phyloP scores from a whole-genome alignment of 2,113 vertebrate species.

The Neolamprologus modestus region DNA sequence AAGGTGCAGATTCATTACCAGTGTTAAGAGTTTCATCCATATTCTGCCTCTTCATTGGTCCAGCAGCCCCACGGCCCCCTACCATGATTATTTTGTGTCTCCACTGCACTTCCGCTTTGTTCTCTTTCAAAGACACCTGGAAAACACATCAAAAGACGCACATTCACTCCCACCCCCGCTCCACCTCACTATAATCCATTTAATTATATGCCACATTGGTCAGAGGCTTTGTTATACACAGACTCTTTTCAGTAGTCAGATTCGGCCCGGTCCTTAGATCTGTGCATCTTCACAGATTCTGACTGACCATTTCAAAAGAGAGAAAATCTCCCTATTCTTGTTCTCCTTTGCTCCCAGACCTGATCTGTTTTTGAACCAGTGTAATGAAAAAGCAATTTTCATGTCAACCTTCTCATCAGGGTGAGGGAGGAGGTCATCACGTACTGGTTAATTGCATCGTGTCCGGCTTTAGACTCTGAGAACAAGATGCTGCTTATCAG shows the following conservation, averaged over 20 bases:
- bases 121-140: slow-evolving; percentile 51
- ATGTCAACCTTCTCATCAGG: slow-evolving; percentile 30
- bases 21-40: background rate
- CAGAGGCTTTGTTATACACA: slow-evolving; percentile 49
- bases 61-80: background rate
- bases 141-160: slow-evolving; percentile 54
- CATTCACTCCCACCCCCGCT: slow-evolving; percentile 19
- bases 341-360: background rate
- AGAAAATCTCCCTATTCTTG: slow-evolving; percentile 9
- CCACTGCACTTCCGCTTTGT: slow-evolving; percentile 23
- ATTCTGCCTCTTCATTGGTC: background rate
- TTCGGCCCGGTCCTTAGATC: slow-evolving; percentile 36
- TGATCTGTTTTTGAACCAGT: slow-evolving; percentile 37
- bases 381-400: slow-evolving; percentile 55
- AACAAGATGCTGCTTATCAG: slow-evolving; percentile 44
- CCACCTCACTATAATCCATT: slow-evolving; percentile 57
- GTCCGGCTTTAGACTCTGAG: slow-evolving; percentile 27
- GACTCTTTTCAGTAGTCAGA: slow-evolving; percentile 39
- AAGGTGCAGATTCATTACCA: background rate
- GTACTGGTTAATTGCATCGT: slow-evolving; percentile 56
- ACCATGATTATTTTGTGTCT: background rate
- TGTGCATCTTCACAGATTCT: slow-evolving; percentile 28
- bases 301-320: slow-evolving; percentile 39
- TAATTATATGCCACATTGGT: slow-evolving; percentile 57
- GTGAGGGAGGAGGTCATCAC: slow-evolving; percentile 36